A percentile compares a stretch with the other conserved stretches of the same genome.
phyloP scores from a whole-genome alignment of 2,888 invertebrate genomes.

The Cheiracanthium punctorium region DNA sequence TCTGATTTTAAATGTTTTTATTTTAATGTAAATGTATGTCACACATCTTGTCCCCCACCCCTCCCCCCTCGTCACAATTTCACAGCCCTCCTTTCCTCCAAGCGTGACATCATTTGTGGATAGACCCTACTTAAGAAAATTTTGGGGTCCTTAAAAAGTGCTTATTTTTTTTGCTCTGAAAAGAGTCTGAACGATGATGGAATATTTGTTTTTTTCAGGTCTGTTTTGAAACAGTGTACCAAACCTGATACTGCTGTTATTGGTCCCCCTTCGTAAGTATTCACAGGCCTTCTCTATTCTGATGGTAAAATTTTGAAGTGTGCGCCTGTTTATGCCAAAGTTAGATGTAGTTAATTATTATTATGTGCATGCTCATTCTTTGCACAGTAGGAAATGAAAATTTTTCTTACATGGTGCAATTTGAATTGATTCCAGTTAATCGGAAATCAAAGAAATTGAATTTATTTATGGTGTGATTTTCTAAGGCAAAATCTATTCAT shows the following conservation, averaged over 20 bases:
- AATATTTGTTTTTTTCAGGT: constrained; percentile 19
- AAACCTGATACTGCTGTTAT: constrained; percentile 3
- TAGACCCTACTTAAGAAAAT: not conserved
- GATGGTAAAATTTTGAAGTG: not conserved
- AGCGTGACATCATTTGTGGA: too few species aligned
- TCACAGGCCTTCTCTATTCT: not conserved
- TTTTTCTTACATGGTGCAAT: too few species aligned
- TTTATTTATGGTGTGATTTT: too few species aligned
- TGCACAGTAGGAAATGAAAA: not conserved
- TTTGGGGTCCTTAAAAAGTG: not conserved
- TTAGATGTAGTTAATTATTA: not conserved
- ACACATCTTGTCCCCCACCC: too few species aligned
- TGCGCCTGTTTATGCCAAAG: not conserved
- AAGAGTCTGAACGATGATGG: not conserved
- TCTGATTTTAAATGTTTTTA: too few species aligned
- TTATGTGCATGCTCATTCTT: not conserved
- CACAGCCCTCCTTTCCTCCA: too few species aligned
- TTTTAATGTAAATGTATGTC: too few species aligned
- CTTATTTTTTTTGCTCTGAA: not conserved
- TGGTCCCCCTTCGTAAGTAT: constrained; percentile 40
- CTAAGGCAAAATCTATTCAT: too few species aligned
- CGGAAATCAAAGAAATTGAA: too few species aligned
- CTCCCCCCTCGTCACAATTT: too few species aligned
- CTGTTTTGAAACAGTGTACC: constrained; percentile 23
- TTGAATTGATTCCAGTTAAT: too few species aligned